Evolutionary conservation across 2,113 vertebrate species (phyloP).

Genomic region (Polypterus bichir): DNA sequence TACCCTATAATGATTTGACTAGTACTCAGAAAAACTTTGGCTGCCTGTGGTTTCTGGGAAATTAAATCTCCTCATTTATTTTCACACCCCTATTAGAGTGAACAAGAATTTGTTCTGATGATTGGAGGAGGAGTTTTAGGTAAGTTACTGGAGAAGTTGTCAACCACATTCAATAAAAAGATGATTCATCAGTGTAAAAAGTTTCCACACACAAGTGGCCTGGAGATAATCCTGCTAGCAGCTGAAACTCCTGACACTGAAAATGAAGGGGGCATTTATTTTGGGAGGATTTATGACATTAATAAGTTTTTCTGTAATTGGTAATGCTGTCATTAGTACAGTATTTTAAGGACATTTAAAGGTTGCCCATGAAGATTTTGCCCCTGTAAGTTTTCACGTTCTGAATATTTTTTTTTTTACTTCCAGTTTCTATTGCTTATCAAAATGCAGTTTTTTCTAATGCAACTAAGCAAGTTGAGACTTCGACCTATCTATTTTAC

Average conservation of each 20-base stretch:
- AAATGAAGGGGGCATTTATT: conserved; percentile 13
- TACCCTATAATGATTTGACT: no score
- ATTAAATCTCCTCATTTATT: no score
- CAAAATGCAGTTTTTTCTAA: no score
- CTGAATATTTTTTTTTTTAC: no score
- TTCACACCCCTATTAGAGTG: background rate
- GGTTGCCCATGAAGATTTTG: no score
- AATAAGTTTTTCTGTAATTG: no score
- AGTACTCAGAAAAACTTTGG: no score
- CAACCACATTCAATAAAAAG: conserved; percentile 14
- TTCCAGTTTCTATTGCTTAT: no score
- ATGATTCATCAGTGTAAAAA: conserved; percentile 9
- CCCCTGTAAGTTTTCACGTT: no score
- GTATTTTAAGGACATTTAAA: no score
- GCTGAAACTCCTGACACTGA: conserved; percentile 10
- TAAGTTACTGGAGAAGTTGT: conserved; percentile 15
- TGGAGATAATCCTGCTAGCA: conserved; percentile 10
- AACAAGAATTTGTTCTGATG: conserved; percentile 17
- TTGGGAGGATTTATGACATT: conserved; percentile 3
- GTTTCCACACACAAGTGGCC: conserved; percentile 9
- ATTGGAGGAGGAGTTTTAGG: conserved; percentile 12
- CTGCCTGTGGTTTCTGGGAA: no score
- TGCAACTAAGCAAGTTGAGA: conserved; percentile 11
- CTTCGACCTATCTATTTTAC: conserved; percentile 13
- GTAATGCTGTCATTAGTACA: no score